Base-by-base conservation (phyloP, 2,797 vertebrate genomes). In the Borostomias antarcticus region DNA sequence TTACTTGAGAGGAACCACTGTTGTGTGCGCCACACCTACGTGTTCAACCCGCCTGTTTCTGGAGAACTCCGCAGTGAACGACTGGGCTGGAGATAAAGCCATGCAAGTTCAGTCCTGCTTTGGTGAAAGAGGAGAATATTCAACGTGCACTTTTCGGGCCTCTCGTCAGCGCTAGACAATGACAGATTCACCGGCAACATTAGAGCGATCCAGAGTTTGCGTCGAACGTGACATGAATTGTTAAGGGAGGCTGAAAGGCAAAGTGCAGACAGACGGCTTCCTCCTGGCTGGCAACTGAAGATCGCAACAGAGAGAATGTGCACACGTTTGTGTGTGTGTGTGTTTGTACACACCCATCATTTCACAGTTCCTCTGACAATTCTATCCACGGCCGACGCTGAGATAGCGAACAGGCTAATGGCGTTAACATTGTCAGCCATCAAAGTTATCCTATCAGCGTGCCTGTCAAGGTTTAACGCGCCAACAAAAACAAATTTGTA, bases 91-190 rank as follows among this genome's bases (percentile, higher is more conserved):
- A 56, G 21, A 69, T 67, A 78, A 72, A 72, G 47, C 53, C 61
- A 83, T 84, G 73, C 74, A 82, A 78, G 86, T 83, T 73, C 48
- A 62, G 62, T 63, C 79, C 68, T 25, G 75, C 60, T 79, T 80
- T 68, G 72, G 33, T 62, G 71, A 79, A 59, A 69, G 69, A 73
- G n/a, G 25, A 6, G 11, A n/a, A 48, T 23, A 5, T 23, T 37
- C 50, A 35, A 32, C 29, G 32, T 70, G 70, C 74, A 76, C 78
- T 26, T 8, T 74, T 67, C 74, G 72, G 50, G 69, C 6, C 19
- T 9, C 61, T 28, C 63, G 62, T 69, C 66, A 59, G 33, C 58
- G 60, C 62, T 51, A 75, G 60, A 69, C 63, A 7, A 37, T 17
- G 3, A 61, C 47, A 76, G 53, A 70, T 59, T 66, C 57, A 68